Percentiles rank a stretch among this genome's conserved stretches.
Conservation (phyloP, 2,113 vertebrate species). For the Phainopepla nitens region DNA sequence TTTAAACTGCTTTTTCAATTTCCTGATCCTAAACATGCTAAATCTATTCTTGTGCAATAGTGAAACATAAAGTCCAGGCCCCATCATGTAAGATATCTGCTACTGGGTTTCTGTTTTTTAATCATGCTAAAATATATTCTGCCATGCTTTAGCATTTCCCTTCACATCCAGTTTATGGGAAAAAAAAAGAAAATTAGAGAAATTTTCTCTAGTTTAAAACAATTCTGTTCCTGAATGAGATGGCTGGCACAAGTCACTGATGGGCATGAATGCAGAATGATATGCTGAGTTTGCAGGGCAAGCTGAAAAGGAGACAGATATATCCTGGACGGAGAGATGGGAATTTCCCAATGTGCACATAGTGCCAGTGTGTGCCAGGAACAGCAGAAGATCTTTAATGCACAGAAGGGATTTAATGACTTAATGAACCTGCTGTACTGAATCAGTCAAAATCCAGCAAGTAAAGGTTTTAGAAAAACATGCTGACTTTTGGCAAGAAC, state of each 20-base stretch:
- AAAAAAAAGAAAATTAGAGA: neutral
- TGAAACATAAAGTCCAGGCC: neutral
- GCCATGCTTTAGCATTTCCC: neutral
- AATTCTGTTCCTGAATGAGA: neutral
- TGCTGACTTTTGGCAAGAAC: neutral
- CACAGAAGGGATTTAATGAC: neutral
- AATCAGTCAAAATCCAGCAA: neutral
- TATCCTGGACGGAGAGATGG: neutral
- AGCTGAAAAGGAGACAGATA: neutral
- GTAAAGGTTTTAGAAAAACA: neutral
- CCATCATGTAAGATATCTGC: neutral
- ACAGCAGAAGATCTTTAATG: neutral
- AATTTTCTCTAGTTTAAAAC: neutral
- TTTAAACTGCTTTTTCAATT: neutral
- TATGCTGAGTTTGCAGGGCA: neutral
- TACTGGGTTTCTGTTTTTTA: neutral
- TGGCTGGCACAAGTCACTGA: neutral
- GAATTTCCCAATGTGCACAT: neutral
- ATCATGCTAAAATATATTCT: neutral
- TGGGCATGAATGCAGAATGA: fast-evolving
- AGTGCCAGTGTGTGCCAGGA: neutral
- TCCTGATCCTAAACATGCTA: neutral
- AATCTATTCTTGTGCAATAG: neutral
- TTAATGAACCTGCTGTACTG: slow-evolving; percentile 2
- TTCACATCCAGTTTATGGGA: neutral